Base-by-base conservation (phyloP, 2,113 vertebrate species). In the Regulus satrapa region DNA sequence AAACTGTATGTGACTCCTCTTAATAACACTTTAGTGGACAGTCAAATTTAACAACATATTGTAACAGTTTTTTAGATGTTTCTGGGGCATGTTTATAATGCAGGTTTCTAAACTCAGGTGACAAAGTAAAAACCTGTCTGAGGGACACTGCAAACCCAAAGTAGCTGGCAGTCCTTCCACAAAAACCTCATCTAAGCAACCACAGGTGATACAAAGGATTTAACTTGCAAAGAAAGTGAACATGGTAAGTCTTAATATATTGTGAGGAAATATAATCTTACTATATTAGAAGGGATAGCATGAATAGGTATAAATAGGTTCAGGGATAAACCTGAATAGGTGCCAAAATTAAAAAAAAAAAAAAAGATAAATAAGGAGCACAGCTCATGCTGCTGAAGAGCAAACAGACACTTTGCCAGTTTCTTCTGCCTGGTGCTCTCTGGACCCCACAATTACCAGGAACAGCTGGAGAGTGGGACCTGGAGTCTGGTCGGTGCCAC, bases 61-160 rank as follows among this genome's bases (percentile, higher is more conserved):
- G 18, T 87, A 74, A 62, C 0, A 0, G 1, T 43, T 73, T 52
- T 91, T 41, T 29, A 1, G 32, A 9, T 49, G 15, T 71, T 89
- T 78, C 19, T 38, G 49, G 8, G 9, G 3, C 17, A 6, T 28
- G 10, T 77, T 89, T 87, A 8, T 66, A 74, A 28, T 14, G 18
- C 51, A 81, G 38, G 7, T 54, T 46, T 66, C 51, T 77, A 62
- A 92, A 46, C 14, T 66, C 25, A 13, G 20, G 10, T 31, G n/a
- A 69, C 49, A 46, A 66, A 59, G 9, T 43, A 55, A 58, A 41
- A 74, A 41, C 23, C n/a, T 36, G 12, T 29, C 54, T 73, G 80
- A 56, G n/a, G n/a, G 54, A 81, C 28, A 38, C 32, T 41, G 51
- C 38, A 69, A 61, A 28, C 9, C 25, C 8, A 9, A 73, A 25